Conservation (phyloP, 1,140 invertebrate species). For the Oryzaephilus surinamensis region DNA sequence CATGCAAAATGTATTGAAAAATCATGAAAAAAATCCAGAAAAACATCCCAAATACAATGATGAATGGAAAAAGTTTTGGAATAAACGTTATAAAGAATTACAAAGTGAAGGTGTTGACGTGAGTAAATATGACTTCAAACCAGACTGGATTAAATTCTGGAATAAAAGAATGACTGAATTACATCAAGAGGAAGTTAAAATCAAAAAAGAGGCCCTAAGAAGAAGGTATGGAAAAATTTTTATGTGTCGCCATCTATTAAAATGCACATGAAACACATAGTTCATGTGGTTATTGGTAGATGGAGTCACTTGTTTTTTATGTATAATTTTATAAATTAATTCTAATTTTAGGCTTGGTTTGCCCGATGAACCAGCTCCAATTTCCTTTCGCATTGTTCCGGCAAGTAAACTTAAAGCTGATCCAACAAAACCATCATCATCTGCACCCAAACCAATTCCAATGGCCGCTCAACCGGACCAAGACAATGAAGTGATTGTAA, state of each 20-base stretch:
- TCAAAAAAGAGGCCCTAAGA: constrained; percentile 43
- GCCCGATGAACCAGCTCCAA: constrained; percentile 28
- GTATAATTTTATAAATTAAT: no score
- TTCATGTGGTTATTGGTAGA: no score
- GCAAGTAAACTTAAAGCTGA: constrained; percentile 12
- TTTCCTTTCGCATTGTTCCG: constrained; percentile 31
- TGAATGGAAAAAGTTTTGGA: constrained; percentile 71
- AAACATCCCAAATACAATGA: constrained; percentile 75
- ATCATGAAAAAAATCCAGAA: constrained; percentile 72
- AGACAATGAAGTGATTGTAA: constrained; percentile 31
- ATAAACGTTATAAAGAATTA: constrained; percentile 58
- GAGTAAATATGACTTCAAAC: constrained; percentile 69
- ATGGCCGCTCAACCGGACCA: constrained; percentile 29
- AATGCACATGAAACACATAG: no score
- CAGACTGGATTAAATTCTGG: constrained; percentile 79
- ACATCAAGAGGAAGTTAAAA: constrained; percentile 52
- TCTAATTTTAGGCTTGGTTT: no score
- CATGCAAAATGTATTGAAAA: constrained; percentile 48
- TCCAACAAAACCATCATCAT: constrained; percentile 10
- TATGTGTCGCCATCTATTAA: not conserved
- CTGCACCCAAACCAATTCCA: constrained; percentile 12
- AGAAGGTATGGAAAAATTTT: constrained; percentile 17
- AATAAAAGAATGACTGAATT: constrained; percentile 66
- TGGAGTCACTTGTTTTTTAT: no score
- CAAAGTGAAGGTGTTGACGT: constrained; percentile 65